Evolutionary conservation across 2,113 vertebrate genomes (phyloP), one percentile per base, ranked within the genome.

Genomic region (Aspiorhynchus laticeps): DNA sequence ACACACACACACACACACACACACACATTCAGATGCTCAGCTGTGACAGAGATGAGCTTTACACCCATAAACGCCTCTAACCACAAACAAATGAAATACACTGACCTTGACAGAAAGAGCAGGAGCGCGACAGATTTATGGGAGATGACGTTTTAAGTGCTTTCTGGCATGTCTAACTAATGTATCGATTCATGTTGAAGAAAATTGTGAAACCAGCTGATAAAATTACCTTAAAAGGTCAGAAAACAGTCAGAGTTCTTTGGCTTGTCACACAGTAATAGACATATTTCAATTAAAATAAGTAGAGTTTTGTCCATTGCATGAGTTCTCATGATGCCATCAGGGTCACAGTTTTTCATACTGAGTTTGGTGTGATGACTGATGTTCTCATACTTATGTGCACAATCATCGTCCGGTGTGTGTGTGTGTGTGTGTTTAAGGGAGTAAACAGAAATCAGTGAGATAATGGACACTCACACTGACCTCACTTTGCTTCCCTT

Each of bases 71-170:
- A 79, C 48, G 28, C 76, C 76, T 56, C 48, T 24, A 56, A 79
- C 76, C 76, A 36, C 75, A 77, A 51, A 77, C 46, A 51, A 77
- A 56, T 79, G 48, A 56, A 79, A 79, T 56, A 79, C 76, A 56
- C 31, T 79, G 17, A 24, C 76, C 76, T 56, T 79, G 76, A 33
- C 76, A 78, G 48, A 33, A 33, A 56, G 28, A 79, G 26, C 48
- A 56, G 76, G 26, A 78, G 48, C 15, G 43, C 0, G 15, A 46
- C 12, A 33, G 75, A 79, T 79, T 79, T 36, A 79, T 79, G 46
- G 31, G 28, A 28, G 46, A 78, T 53, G 46, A 78, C 0, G 17
- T 71, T 69, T 71, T 71, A 36, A 78, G 17, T 51, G 15, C 17
- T 78, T 51, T 78, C 46, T 53, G 46, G 28, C 75, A 53, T 33